Base-by-base conservation (phyloP, 35 echinoderm and acorn worm genomes). In the Heliocidaris tuberculata region DNA sequence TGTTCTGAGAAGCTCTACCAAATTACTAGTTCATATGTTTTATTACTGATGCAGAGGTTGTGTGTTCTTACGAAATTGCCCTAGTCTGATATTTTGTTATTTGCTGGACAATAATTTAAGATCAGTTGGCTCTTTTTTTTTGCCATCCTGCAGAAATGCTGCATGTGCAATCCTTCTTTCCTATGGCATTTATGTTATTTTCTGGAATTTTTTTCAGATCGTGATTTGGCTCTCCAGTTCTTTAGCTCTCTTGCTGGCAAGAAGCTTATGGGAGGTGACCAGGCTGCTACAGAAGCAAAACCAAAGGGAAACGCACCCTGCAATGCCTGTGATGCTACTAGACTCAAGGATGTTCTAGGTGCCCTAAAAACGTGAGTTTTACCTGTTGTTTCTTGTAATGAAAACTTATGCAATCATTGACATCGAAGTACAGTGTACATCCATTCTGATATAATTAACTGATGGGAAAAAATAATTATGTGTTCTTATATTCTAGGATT, bases 171-270 rank as follows among this genome's bases (percentile, higher is more conserved):
- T 56, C 15, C 52, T 15, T 56, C 52, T 56, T 15, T 56, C 52
- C 9, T 15, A 56, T 56, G 7, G 52, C 52, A 56, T 56, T 52
- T 52, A 52, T 13, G 50, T 56, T 12, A 56, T 56, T 78, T 8
- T 78, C 65, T 78, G 27, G 30, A 11, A 47, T 8, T 94, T 13
- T 94, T 86, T 93, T 92, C 60, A 99, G 96, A 96, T 95, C 92
- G 97, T 13, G 94, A 94, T 85, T 90, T 97, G 78, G 98, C 98
- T 16, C 95, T 99, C 31, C 86, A 97, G 85, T 99, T 99, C 93
- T 99, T 99, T 88, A 94, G 98, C 31, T 97, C 96, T 60, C 94
- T 99, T 48, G 98, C 98, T 78, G 97, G 98, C 85, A 96, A 94
- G 94, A 97, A 96, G 88, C 94, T 99, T 48, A 99, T 99, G 98